Percentiles rank a stretch among this genome's conserved stretches.
These are phyloP conservation scores for Tetramorium simillimum DNA, from an alignment of 1,140 invertebrate species.

Conservation along the genomic window DNA sequence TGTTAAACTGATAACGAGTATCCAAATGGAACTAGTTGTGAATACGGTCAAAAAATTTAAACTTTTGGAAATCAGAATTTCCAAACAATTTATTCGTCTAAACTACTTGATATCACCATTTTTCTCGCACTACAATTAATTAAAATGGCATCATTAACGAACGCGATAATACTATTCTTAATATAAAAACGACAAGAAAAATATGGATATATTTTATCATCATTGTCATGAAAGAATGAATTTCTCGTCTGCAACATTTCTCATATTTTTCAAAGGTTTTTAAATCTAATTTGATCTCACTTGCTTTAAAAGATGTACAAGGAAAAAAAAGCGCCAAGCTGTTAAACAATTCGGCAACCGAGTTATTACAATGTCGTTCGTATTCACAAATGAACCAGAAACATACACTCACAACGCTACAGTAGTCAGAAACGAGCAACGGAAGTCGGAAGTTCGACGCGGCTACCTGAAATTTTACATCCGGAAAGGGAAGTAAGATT, in stretches of 20 bases:
- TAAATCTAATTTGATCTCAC: not conserved
- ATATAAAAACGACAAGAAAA: not conserved
- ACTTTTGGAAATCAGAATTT: not conserved
- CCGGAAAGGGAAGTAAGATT: conserved; percentile 71
- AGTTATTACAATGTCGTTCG: conserved; percentile 18
- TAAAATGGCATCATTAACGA: not conserved
- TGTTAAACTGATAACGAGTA: not conserved
- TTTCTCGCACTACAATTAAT: not conserved
- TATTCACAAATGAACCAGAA: conserved; percentile 41
- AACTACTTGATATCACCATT: not conserved
- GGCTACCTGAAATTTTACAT: conserved; percentile 72
- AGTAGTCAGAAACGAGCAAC: conserved; percentile 45
- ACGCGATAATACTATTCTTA: not conserved
- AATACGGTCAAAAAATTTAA: not conserved
- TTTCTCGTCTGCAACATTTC: not conserved
- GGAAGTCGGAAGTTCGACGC: conserved; percentile 69
- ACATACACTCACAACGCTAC: conserved; percentile 44
- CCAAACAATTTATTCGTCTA: not conserved
- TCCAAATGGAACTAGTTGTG: not conserved
- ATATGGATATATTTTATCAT: not conserved
- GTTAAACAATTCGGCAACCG: conserved; percentile 42
- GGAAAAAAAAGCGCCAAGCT: not conserved
- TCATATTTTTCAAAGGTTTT: not conserved
- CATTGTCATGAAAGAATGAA: not conserved
- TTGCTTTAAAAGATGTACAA: not conserved